Base-by-base conservation (phyloP, 2,797 vertebrate species). In the Fratercula arctica region DNA sequence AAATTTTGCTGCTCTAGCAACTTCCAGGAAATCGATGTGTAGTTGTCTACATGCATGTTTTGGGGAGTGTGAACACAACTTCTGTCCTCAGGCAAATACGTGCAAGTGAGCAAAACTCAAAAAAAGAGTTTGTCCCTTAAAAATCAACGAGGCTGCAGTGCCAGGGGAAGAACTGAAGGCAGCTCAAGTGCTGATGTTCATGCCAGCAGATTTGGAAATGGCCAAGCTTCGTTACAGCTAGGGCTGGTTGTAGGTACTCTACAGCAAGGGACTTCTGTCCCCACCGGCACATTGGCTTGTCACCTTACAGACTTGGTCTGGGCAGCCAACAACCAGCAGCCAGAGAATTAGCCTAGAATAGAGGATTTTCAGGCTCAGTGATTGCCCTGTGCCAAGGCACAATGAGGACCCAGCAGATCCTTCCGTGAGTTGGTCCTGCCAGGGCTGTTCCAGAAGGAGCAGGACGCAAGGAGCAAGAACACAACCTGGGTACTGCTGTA, bases 241-340 rank as follows among this genome's bases (percentile, higher is more conserved):
- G 33, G 43, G 68, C 43, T 85, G 48, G 17, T 1, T 53, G 63
- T 21, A 61, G 43, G 57, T 46, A 45, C 59, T 50, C 63, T 41
- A 63, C 31, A 85, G 72, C 31, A 59, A 74, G 17, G 16, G 50
- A 56, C 54, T 69, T 43, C 20, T 16, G 53, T 28, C 67, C 63
- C 63, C 0, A 0, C 11, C 4, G 4, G 16, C 54, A 19, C 1
- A 13, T 6, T 57, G 75, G 37, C 48, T 26, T 78, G 60, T 33
- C 64, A 70, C 66, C 51, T 56, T 64, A 31, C 73, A 87, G 24
- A 51, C 3, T 3, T 21, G 19, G 13, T 53, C 60, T 41, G 31
- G 61, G 67, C 46, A 81, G 48, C n/a, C 53, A 80, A 54, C 9
- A 64, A 73, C 5, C 17, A 73, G 50, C 3, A 13, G 59, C 20